These are phyloP conservation scores for Cataglyphis hispanica DNA, from an alignment of 1,140 invertebrate genomes.

Conservation along the genomic window DNA sequence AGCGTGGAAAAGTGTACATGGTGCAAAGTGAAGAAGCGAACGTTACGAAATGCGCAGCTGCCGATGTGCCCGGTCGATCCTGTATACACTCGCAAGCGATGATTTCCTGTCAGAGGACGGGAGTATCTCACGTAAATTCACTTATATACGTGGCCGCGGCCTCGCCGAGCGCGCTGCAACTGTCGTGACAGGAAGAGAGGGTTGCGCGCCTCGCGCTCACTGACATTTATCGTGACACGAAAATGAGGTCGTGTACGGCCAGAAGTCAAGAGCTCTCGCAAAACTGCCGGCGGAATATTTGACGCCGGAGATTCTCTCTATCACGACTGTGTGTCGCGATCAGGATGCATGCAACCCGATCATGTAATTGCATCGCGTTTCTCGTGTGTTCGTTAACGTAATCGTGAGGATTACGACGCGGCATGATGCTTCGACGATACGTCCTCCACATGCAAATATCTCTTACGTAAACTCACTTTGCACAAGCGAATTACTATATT, in stretches of 20 bases:
- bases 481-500: background rate
- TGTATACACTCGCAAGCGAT: conserved; percentile 43
- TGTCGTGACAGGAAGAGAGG: conserved; percentile 56
- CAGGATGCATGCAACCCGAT: conserved; percentile 44
- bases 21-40: conserved; percentile 48
- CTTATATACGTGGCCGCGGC: conserved; percentile 51
- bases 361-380: conserved; percentile 41
- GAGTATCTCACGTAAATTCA: conserved; percentile 53
- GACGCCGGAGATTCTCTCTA: conserved; percentile 25
- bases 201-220: conserved; percentile 48
- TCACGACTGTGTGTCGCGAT: background rate
- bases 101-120: conserved; percentile 48
- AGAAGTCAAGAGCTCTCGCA: conserved; percentile 54
- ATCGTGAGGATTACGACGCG: conserved; percentile 44
- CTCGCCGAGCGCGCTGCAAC: conserved; percentile 39
- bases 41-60: conserved; percentile 45
- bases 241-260: conserved; percentile 55
- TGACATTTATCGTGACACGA: conserved; percentile 59
- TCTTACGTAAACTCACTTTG: conserved; percentile 35
- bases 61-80: conserved; percentile 41
- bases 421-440: conserved; percentile 14
- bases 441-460: conserved; percentile 22
- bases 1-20: conserved; percentile 33
- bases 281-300: conserved; percentile 9
- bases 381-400: conserved; percentile 39